A percentile compares a stretch with the other conserved stretches of the same genome.
phyloP scores from a whole-genome alignment of 1,140 invertebrate species.

The Anastrepha ludens region DNA sequence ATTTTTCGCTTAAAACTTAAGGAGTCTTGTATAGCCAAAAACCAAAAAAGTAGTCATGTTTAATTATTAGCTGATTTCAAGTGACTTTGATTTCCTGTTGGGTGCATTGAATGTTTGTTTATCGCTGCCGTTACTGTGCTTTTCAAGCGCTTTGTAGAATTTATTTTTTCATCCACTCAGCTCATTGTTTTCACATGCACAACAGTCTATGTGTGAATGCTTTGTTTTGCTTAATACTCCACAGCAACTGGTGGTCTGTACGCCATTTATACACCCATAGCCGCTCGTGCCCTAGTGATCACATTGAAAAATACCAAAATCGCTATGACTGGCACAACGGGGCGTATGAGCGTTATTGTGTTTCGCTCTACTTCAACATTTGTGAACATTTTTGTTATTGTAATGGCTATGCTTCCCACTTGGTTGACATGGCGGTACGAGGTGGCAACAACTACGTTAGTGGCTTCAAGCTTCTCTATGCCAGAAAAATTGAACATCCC shows the following conservation, averaged over 20 bases:
- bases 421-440: neutral
- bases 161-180: neutral
- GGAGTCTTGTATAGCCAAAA: no score
- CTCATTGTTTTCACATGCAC: neutral
- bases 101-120: neutral
- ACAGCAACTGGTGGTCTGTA: constrained; percentile 24
- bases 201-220: constrained; percentile 1
- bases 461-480: neutral
- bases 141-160: constrained; percentile 32
- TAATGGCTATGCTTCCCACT: neutral
- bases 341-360: constrained; percentile 41
- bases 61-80: neutral
- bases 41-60: no score
- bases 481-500: neutral
- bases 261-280: neutral
- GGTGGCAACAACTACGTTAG: neutral
- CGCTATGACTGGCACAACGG: constrained; percentile 13
- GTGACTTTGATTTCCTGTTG: neutral
- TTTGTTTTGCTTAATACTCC: neutral
- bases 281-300: neutral
- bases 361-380: neutral
- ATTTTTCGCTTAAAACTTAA: no score
- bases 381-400: constrained; percentile 15
- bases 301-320: constrained; percentile 3
- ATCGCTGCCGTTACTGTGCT: neutral